phyloP scores from a whole-genome alignment of 2,113 vertebrate species.

The Phrynocephalus versicolor region DNA sequence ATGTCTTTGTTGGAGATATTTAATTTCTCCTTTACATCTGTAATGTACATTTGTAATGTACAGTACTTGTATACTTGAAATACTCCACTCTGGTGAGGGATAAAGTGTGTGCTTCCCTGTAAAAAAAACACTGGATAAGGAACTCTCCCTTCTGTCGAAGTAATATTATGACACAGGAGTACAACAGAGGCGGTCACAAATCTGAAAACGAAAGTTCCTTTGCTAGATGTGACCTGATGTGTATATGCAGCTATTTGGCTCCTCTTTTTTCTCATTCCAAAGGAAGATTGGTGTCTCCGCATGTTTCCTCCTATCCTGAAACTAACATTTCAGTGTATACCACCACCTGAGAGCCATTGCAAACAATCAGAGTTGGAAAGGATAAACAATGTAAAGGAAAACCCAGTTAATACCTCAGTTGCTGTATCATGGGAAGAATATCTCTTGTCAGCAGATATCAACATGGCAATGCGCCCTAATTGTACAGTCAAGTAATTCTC shows the following conservation, averaged over 20 bases:
- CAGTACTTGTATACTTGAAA: no score
- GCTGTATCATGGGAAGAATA: background rate
- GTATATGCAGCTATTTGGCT: background rate
- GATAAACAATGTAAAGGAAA: background rate
- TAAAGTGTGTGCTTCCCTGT: accelerated
- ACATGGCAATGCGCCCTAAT: background rate
- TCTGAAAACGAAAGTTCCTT: background rate
- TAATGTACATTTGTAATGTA: no score
- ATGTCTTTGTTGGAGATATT: no score
- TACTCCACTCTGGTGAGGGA: no score
- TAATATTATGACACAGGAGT: background rate
- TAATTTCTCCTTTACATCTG: no score
- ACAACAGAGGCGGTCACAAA: background rate
- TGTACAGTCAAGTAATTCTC: background rate
- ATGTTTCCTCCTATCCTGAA: background rate
- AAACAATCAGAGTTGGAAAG: accelerated
- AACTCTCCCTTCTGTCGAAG: background rate
- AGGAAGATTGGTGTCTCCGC: background rate
- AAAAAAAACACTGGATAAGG: no score
- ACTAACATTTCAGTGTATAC: background rate
- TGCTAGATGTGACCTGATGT: background rate
- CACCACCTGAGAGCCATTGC: background rate
- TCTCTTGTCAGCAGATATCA: background rate
- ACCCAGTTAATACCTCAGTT: background rate
- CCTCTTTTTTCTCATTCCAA: accelerated